Percentiles rank a stretch among this genome's conserved stretches.
These are phyloP conservation scores for Furcifer pardalis DNA, from an alignment of 2,797 vertebrate genomes.

Conservation along the genomic window DNA sequence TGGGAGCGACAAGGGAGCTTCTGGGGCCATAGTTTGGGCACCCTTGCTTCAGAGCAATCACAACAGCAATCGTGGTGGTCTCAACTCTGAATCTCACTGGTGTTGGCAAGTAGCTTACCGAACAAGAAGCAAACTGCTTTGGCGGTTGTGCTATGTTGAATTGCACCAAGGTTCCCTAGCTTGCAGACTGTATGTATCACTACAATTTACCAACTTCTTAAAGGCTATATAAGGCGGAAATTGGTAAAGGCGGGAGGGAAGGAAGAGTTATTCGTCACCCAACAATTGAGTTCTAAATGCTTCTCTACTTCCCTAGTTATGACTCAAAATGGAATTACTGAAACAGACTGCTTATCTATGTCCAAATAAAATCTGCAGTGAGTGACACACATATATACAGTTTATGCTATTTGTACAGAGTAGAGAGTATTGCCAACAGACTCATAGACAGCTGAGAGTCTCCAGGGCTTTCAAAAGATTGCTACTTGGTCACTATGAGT, in stretches of 20 bases:
- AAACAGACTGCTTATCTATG: rapidly evolving
- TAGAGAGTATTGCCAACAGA: neutral
- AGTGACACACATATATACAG: neutral
- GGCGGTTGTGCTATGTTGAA: neutral
- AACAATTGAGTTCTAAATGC: rapidly evolving
- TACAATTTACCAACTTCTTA: slow-evolving; percentile 6
- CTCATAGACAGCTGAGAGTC: rapidly evolving
- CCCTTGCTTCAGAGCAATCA: neutral
- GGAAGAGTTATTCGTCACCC: neutral
- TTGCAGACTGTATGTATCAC: too few species aligned
- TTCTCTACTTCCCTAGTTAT: neutral
- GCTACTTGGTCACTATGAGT: rapidly evolving
- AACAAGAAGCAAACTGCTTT: neutral
- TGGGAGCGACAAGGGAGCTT: too few species aligned
- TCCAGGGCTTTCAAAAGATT: neutral
- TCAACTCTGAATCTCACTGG: neutral
- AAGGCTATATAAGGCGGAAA: neutral
- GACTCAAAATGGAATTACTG: neutral
- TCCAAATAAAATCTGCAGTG: neutral
- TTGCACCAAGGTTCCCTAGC: neutral
- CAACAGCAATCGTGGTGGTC: neutral
- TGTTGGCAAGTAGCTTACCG: neutral
- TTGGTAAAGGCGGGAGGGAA: neutral
- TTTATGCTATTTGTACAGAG: neutral
- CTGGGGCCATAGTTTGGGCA: too few species aligned